A percentile compares a stretch with the other conserved stretches of the same genome.
Conservation (phyloP, 2,113 vertebrate species). For the Dipodomys merriami region DNA sequence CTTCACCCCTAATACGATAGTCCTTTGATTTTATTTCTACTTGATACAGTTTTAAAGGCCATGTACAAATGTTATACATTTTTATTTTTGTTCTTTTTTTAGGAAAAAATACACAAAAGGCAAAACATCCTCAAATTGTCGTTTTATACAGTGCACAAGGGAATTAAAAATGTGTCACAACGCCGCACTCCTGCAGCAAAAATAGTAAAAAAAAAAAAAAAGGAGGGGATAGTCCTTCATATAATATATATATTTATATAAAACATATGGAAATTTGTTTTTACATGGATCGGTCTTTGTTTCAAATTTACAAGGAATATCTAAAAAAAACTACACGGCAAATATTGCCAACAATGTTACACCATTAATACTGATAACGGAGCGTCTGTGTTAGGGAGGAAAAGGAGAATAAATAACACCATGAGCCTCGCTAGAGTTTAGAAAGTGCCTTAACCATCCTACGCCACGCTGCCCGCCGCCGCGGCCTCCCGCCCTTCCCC, state of each 20-base stretch:
- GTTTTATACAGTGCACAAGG: conserved; percentile 96
- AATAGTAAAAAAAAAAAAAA: conserved; percentile 47
- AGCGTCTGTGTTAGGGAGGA: conserved; percentile 87
- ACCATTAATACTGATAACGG: conserved; percentile 90
- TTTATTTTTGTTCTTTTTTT: conserved; percentile 88
- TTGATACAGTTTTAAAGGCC: conserved; percentile 82
- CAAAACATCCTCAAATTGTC: conserved; percentile 85
- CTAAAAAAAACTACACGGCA: conserved; percentile 89
- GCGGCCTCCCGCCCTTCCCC: neutral
- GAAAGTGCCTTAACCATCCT: conserved; percentile 95
- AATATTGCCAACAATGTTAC: conserved; percentile 98
- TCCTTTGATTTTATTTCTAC: conserved; percentile 82
- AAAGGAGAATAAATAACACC: conserved; percentile 95
- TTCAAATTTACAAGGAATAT: conserved; percentile 87
- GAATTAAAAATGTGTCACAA: conserved; percentile 88
- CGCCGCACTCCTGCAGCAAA: conserved; percentile 78
- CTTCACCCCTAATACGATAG: conserved; percentile 64
- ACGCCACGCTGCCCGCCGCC: conserved; percentile 71
- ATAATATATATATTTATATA: conserved; percentile 90
- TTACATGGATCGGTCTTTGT: conserved; percentile 82
- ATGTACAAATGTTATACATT: conserved; percentile 91
- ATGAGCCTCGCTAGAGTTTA: conserved; percentile 89
- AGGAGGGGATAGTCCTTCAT: conserved; percentile 85
- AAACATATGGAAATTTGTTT: conserved; percentile 86
- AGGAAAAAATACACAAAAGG: conserved; percentile 86